Evolutionary conservation across 2,888 invertebrate species (phyloP).

Genomic region (Glaucopsyche alexis): DNA sequence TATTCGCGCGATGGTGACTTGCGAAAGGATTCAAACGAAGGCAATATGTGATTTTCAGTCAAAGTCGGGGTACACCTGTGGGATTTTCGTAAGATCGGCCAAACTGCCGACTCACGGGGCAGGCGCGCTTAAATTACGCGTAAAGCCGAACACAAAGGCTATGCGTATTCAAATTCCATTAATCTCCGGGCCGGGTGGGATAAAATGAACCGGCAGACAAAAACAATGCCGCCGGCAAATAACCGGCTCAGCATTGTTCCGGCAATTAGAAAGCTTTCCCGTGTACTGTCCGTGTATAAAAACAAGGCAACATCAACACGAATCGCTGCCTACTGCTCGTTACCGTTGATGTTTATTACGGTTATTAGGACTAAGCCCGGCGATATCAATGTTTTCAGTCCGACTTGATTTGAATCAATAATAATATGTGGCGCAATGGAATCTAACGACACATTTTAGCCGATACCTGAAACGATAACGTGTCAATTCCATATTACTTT

Average conservation of each 20-base stretch:
- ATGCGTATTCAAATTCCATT: constrained; percentile 81
- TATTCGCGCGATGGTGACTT: constrained; percentile 49
- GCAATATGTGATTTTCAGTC: constrained; percentile 58
- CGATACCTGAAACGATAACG: constrained; percentile 14
- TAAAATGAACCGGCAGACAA: constrained; percentile 79
- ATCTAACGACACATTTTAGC: not conserved
- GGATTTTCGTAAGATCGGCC: constrained; percentile 61
- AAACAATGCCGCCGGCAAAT: constrained; percentile 80
- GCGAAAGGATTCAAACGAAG: constrained; percentile 44
- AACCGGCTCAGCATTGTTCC: constrained; percentile 80
- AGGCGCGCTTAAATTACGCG: constrained; percentile 77
- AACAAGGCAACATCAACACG: constrained; percentile 79
- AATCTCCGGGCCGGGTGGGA: constrained; percentile 74
- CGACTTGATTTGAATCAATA: constrained; percentile 55
- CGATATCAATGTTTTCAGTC: constrained; percentile 67
- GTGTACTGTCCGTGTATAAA: constrained; percentile 79
- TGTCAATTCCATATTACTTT: not conserved
- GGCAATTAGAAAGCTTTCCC: constrained; percentile 81
- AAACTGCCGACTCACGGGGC: constrained; percentile 73
- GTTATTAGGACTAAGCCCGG: constrained; percentile 77
- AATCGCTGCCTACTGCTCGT: constrained; percentile 79
- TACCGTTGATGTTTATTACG: constrained; percentile 79
- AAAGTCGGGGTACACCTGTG: constrained; percentile 58
- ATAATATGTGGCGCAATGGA: constrained; percentile 29
- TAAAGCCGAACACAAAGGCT: constrained; percentile 78